Evolutionary conservation across 2,888 invertebrate species (phyloP).

Genomic region (Andrena praecox): DNA sequence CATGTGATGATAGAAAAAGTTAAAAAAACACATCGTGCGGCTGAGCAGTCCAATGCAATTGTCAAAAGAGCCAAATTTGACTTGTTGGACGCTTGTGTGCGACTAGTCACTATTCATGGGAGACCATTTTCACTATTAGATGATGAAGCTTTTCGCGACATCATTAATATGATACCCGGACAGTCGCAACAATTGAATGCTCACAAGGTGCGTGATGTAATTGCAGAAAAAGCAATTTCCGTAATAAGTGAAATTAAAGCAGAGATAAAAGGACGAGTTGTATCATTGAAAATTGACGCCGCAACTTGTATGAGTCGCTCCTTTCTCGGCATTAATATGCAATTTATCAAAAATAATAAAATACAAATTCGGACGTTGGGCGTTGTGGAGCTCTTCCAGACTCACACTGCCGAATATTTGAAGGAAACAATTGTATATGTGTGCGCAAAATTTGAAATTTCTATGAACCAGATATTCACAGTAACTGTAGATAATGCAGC

Average conservation of each 20-base stretch:
- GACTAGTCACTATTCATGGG: too few relatives aligned
- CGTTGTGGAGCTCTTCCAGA: neutral
- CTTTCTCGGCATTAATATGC: neutral
- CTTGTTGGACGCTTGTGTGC: neutral
- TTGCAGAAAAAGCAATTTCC: neutral
- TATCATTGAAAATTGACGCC: too few relatives aligned
- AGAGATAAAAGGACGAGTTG: too few relatives aligned
- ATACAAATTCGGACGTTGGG: too few relatives aligned
- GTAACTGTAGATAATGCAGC: neutral
- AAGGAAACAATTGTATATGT: neutral
- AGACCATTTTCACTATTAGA: neutral
- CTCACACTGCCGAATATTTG: neutral
- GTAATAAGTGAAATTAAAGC: too few relatives aligned
- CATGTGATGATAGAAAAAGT: neutral
- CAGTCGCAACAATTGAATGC: neutral
- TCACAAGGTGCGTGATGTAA: neutral
- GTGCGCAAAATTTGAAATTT: neutral
- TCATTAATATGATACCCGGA: neutral
- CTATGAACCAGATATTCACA: neutral
- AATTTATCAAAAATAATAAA: too few relatives aligned
- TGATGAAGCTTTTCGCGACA: neutral
- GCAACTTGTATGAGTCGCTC: neutral
- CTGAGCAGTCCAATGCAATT: neutral
- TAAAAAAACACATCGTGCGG: too few relatives aligned
- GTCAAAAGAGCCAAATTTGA: neutral